Percentiles rank a stretch among this genome's conserved stretches.
Conservation (phyloP, 2,888 invertebrate species). For the Orchesella flavescens region DNA sequence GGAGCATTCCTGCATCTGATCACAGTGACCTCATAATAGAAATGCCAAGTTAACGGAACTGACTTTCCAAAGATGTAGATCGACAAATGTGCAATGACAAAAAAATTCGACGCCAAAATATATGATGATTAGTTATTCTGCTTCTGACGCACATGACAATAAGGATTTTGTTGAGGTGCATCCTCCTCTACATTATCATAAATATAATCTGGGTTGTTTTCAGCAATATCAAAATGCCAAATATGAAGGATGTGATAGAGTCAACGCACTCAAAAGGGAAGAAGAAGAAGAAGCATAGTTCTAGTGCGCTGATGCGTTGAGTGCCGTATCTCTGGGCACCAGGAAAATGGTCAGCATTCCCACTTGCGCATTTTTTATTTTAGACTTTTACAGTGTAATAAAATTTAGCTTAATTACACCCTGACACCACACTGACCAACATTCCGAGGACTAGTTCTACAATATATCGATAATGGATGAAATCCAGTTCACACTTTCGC, state of each 20-base stretch:
- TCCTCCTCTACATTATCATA: conserved; percentile 4
- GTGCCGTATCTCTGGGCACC: not conserved
- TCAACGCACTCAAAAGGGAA: not conserved
- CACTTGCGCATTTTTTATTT: not conserved
- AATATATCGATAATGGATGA: not conserved
- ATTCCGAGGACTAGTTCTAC: not conserved
- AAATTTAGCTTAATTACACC: not conserved
- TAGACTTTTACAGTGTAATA: not conserved
- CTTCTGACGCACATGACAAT: too few species aligned
- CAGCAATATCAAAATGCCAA: not conserved
- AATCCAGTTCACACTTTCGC: conserved; percentile 20
- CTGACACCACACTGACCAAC: conserved; percentile 8
- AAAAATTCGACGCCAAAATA: too few species aligned
- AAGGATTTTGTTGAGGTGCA: not conserved
- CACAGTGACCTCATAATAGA: conserved; percentile 10
- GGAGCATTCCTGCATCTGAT: conserved; percentile 4
- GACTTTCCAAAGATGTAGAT: not conserved
- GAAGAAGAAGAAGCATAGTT: not conserved
- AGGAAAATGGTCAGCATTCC: not conserved
- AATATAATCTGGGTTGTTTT: not conserved
- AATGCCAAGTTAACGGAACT: conserved; percentile 24
- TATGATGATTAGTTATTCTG: too few species aligned
- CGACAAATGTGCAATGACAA: too few species aligned
- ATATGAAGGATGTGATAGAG: not conserved
- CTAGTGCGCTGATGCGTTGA: too few species aligned